Evolutionary conservation across 2,797 vertebrate species (phyloP).

Genomic region (Capromys pilorides): DNA sequence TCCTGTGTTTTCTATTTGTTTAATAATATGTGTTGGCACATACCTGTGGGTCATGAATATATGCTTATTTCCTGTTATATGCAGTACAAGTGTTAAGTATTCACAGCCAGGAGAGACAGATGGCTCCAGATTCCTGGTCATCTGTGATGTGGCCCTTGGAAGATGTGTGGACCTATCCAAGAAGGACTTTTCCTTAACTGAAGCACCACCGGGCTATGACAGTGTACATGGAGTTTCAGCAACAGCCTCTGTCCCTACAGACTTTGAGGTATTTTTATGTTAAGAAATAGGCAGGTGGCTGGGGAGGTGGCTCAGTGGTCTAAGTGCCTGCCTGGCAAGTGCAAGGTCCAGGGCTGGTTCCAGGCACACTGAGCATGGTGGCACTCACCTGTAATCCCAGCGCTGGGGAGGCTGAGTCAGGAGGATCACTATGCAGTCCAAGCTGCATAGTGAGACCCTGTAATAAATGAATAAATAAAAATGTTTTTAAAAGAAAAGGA

Average conservation of each 20-base stretch:
- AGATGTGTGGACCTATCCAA: slow-evolving; percentile 81
- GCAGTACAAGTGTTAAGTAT: slow-evolving; percentile 90
- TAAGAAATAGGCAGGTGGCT: not conserved
- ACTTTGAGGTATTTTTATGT: slow-evolving; percentile 88
- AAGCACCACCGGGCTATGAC: slow-evolving; percentile 87
- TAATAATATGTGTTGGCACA: not conserved
- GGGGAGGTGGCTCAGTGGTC: not conserved
- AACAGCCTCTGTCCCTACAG: slow-evolving; percentile 75
- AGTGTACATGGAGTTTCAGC: slow-evolving; percentile 88
- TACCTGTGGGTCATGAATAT: not conserved
- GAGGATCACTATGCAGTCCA: no score
- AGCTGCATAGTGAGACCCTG: no score
- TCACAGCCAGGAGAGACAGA: slow-evolving; percentile 85
- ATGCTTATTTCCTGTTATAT: not conserved
- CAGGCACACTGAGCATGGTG: no score
- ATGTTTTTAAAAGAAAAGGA: no score
- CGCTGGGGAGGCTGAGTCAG: no score
- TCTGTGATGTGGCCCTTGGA: slow-evolving; percentile 92
- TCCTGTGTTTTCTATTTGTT: not conserved
- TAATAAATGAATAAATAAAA: no score
- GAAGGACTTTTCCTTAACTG: slow-evolving; percentile 84
- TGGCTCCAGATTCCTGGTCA: slow-evolving; percentile 87
- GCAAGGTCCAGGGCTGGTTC: no score
- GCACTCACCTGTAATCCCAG: no score
- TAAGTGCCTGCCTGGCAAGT: no score